A percentile compares a stretch with the other conserved stretches of the same genome.
Evolutionary conservation across 2,888 invertebrate genomes (phyloP).

Genomic region (Pristionchus fissidentatus): DNA sequence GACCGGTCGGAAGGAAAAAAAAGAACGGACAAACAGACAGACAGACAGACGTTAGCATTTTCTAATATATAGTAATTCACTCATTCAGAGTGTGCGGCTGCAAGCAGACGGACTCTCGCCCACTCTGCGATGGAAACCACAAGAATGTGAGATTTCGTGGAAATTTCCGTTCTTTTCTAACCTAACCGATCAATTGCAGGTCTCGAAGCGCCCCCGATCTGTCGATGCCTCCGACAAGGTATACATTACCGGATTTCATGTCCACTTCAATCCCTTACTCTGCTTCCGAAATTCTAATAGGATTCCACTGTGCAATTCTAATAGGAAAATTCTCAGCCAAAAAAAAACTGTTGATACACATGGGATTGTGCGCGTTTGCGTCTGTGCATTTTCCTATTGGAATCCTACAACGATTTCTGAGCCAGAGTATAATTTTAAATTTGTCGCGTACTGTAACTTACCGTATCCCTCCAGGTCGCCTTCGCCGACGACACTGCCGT

Average conservation of each 20-base stretch:
- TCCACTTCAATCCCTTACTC: too few species aligned
- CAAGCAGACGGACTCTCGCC: conserved; percentile 92
- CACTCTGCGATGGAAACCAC: conserved; percentile 97
- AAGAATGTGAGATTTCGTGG: conserved; percentile 77
- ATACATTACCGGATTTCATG: too few species aligned
- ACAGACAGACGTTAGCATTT: too few species aligned
- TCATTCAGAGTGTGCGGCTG: conserved; percentile 92
- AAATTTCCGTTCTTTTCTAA: not conserved
- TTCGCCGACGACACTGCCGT: conserved; percentile 64
- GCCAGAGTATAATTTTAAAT: not conserved
- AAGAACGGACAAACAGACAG: too few species aligned
- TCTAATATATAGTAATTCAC: too few species aligned
- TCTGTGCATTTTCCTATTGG: not conserved
- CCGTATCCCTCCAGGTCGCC: conserved; percentile 52
- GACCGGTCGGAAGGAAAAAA: too few species aligned
- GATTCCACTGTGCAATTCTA: too few species aligned
- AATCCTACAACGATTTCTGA: not conserved
- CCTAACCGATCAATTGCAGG: conserved; percentile 51
- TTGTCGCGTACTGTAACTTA: not conserved
- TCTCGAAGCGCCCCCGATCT: conserved; percentile 58
- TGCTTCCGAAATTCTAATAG: too few species aligned
- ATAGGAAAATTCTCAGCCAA: too few species aligned
- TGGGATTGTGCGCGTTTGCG: not conserved
- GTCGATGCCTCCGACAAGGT: conserved; percentile 53
- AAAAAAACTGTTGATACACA: too few species aligned